These are phyloP conservation scores for Leptopilina syphax DNA, from an alignment of 2,888 invertebrate species.

Conservation along the genomic window DNA sequence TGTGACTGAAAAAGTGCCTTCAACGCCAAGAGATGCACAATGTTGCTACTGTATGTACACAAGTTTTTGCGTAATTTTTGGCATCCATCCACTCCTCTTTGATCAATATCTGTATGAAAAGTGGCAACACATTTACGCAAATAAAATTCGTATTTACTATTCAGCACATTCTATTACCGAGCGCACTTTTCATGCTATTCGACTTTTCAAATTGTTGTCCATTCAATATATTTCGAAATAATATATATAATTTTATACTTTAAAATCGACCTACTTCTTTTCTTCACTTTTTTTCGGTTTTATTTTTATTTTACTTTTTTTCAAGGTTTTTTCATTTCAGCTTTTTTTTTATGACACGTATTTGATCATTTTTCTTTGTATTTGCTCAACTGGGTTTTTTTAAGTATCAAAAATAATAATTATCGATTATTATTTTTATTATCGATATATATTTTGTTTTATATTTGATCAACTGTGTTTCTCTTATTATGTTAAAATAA, in stretches of 20 bases:
- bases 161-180: constrained; percentile 10
- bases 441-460: too few species aligned
- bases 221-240: constrained; percentile 15
- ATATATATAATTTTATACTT: not conserved
- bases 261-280: constrained; percentile 16
- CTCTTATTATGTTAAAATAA: too few species aligned
- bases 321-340: too few species aligned
- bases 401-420: too few species aligned
- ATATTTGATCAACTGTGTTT: too few species aligned
- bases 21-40: constrained; percentile 53
- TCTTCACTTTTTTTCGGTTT: not conserved
- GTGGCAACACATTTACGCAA: constrained; percentile 24
- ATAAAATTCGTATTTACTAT: constrained; percentile 13
- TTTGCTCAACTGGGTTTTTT: too few species aligned
- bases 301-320: too few species aligned
- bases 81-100: constrained; percentile 56
- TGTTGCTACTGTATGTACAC: constrained; percentile 40
- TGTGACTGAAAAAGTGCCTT: constrained; percentile 53
- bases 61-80: constrained; percentile 59
- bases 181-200: not conserved
- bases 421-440: too few species aligned
- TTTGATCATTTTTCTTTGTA: too few species aligned
- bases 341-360: too few species aligned
- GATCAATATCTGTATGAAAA: constrained; percentile 52
- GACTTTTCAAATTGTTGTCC: constrained; percentile 6